A percentile compares a stretch with the other conserved stretches of the same genome.
Conservation (phyloP, 1,140 invertebrate species). For the Drosophila nasuta region DNA sequence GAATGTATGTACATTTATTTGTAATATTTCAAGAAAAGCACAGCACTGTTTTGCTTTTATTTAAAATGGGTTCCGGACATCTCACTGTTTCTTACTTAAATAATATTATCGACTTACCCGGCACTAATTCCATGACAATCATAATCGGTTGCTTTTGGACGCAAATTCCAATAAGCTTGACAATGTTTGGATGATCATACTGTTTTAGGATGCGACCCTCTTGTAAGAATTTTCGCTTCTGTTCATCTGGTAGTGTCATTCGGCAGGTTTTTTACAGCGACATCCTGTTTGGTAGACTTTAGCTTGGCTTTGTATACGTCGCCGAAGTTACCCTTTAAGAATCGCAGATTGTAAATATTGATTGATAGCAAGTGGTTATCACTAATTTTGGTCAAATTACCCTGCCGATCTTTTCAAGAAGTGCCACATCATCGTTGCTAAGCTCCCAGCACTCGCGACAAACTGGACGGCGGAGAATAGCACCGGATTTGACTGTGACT, state of each 20-base stretch:
- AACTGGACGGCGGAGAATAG: conserved; percentile 94
- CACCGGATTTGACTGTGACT: conserved; percentile 96
- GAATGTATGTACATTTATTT: too few relatives aligned
- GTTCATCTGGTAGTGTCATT: conserved; percentile 96
- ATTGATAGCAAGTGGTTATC: too few relatives aligned
- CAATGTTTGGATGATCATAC: conserved; percentile 98
- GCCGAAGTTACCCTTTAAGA: conserved; percentile 96
- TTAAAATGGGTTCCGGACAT: too few relatives aligned
- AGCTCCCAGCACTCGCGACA: conserved; percentile 97
- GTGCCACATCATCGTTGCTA: conserved; percentile 97
- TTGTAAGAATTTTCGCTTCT: conserved; percentile 98
- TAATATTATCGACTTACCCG: conserved; percentile 42
- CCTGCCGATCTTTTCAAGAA: conserved; percentile 97
- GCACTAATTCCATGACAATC: conserved; percentile 96
- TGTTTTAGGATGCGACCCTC: conserved; percentile 98
- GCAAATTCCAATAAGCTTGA: conserved; percentile 98
- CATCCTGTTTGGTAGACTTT: conserved; percentile 92
- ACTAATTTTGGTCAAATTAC: conserved; percentile 86
- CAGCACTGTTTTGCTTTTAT: too few relatives aligned
- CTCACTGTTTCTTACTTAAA: too few relatives aligned
- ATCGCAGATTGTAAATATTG: background rate
- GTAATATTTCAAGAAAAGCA: too few relatives aligned
- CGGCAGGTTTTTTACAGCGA: conserved; percentile 99
- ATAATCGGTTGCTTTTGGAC: conserved; percentile 99
- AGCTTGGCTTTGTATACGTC: conserved; percentile 97